Base-by-base conservation (phyloP, 2,888 invertebrate species). In the Drosophila multiciliata region DNA sequence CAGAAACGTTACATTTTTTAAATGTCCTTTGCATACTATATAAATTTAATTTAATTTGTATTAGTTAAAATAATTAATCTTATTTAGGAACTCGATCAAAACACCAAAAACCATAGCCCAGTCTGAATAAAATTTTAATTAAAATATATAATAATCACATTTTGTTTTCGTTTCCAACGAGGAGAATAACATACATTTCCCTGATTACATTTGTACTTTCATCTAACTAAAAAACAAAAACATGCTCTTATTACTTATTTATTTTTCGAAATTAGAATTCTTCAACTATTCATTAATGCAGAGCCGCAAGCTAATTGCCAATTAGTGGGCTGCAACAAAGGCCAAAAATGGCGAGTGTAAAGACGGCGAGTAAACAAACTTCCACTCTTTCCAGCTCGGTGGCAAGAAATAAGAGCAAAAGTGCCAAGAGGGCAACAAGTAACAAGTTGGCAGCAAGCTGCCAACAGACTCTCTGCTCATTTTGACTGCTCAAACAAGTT, bases 401-500 rank as follows among this genome's bases (percentile, higher is more conserved):
- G n/a, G n/a, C 45, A 62, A 53, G 23, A 55, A 36, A n/a, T 12
- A 57, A n/a, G 36, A 15, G 35, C 29, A 20, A 35, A n/a, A 49
- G 38, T 33, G 33, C 23, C 17, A 26, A n/a, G 36, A 29, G 32
- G 65, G 67, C 83, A 86, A 75, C 80, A 69, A 86, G 81, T 70
- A 66, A 40, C 33, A 69, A 68, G 48, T 74, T 66, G 45, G 45
- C 57, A 48, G 49, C 65, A 20, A 15, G 48, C 38, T 29, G 32
- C 63, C 54, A 53, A 61, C 77, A 61, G 65, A 58, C 70, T 68
- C 61, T 62, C 50, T 62, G 65, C 75, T 79, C 70, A 70, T 74
- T 79, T 82, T 60, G 58, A 67, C 72, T 69, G 67, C 52, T 63
- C 66, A 71, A 84, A 84, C 78, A 71, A 83, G 87, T 83, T 75